Base-by-base conservation (phyloP, 2,797 vertebrate genomes). In the Lagorchestes hirsutus region DNA sequence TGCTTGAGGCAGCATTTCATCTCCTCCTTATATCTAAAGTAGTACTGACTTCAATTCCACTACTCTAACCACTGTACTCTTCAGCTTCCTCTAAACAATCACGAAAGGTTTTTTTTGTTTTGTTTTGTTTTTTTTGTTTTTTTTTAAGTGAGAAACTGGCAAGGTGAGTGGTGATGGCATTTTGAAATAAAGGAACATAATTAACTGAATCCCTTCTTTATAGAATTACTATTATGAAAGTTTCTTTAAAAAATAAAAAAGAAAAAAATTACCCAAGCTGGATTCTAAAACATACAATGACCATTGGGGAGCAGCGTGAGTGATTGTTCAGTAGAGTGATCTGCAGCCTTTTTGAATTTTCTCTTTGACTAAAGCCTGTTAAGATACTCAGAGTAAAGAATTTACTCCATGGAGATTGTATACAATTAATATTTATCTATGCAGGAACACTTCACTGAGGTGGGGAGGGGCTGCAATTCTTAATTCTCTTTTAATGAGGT, bases 391-490 rank as follows among this genome's bases (percentile, higher is more conserved):
- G 4, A 10, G 2, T 93, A 50, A 59, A 91, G 16, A 59, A 54
- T 91, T 8, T 95, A 31, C n/a, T 95, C 91, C 40, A 3, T 74
- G 57, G 94, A 55, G 3, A 62, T n/a, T 62, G 31, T 74, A 18
- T 67, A 18, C 52, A 94, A 46, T 91, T 95, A 94, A 46, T 87
- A 14, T 92, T 93, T 87, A 54, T 92, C 40, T 93, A 40, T 52
- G 27, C 9, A 92, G 59, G 0, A 90, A 11, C 34, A 0, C 1
- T 74, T n/a, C 34, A 18, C 34, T 74, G 74, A n/a, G 18, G 8
- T 24, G 9, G 5, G 24, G 3, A 6, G 2, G n/a, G n/a, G n/a
- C 0, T n/a, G 0, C 6, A 74, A 74, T 40, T 82, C 22, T 82
- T 82, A 46, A 82, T 82, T 74, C n/a, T 46, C 2, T 82, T 82